Conservation (phyloP, 1,140 invertebrate species). For the Anoplolepis gracilipes region DNA sequence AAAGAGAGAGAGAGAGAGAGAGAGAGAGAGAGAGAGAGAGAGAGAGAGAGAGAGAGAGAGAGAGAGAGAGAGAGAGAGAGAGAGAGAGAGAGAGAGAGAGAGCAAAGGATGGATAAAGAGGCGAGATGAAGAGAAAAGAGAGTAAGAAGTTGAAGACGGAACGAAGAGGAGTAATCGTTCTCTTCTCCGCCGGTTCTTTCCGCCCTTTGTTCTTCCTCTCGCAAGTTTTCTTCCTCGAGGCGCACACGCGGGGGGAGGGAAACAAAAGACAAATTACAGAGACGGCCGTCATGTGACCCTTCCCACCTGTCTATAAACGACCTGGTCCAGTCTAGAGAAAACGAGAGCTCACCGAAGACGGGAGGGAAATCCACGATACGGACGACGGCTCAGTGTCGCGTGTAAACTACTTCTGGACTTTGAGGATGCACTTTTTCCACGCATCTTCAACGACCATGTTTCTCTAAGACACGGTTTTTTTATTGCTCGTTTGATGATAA, state of each 20-base stretch:
- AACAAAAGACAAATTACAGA: conserved; percentile 85
- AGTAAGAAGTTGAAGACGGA: conserved; percentile 24
- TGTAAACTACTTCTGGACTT: conserved; percentile 50
- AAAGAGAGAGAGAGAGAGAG: conserved; percentile 14
- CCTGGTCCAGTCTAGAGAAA: conserved; percentile 44
- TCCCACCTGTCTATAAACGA: conserved; percentile 80
- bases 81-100: background rate
- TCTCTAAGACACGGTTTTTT: background rate
- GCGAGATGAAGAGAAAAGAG: background rate
- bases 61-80: conserved; percentile 11
- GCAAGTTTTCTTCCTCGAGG: conserved; percentile 77
- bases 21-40: background rate
- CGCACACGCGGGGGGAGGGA: conserved; percentile 69
- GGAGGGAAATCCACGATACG: conserved; percentile 44
- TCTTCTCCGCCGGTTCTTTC: conserved; percentile 74
- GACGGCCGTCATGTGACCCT: conserved; percentile 81
- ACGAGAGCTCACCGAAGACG: conserved; percentile 10
- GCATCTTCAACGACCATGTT: background rate
- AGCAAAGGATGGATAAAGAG: too few relatives aligned
- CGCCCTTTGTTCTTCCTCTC: conserved; percentile 81
- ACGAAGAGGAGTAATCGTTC: conserved; percentile 58
- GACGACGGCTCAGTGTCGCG: conserved; percentile 40
- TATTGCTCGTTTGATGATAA: conserved; percentile 16
- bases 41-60: conserved; percentile 10
- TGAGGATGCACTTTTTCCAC: conserved; percentile 4